A percentile compares a stretch with the other conserved stretches of the same genome.
phyloP scores from a whole-genome alignment of 30 jellyfish, hydroid and myxozoan species.

The Aurelia sp. region DNA sequence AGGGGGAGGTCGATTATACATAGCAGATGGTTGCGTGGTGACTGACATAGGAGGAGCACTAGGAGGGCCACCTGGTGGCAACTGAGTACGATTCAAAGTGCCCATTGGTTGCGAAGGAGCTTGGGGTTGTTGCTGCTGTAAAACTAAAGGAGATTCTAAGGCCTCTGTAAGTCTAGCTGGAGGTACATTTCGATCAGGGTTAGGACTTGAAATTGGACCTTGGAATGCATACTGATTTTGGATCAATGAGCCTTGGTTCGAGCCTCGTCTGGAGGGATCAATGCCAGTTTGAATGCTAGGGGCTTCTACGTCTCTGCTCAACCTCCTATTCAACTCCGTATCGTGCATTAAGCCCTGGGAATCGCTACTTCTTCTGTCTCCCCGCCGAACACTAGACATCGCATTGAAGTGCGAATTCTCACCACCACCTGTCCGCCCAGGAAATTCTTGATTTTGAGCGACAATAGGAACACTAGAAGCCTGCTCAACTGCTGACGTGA shows the following conservation, averaged over 20 bases:
- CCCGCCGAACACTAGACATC: neutral
- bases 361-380: neutral
- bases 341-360: neutral
- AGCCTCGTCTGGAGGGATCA: neutral
- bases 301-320: too few species aligned
- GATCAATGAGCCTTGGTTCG: neutral
- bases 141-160: neutral
- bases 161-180: neutral
- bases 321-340: neutral
- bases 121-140: neutral
- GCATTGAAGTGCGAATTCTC: neutral
- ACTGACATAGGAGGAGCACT: constrained; percentile 60
- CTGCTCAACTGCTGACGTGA: neutral
- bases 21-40: constrained; percentile 6
- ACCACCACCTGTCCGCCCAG: neutral
- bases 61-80: constrained; percentile 20
- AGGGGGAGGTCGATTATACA: constrained; percentile 60
- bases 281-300: constrained; percentile 1
- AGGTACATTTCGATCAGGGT: constrained; percentile 10
- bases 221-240: constrained; percentile 58
- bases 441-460: neutral
- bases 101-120: neutral
- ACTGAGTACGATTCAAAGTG: neutral
- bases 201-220: constrained; percentile 71
- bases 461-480: neutral